Percentiles rank a stretch among this genome's conserved stretches.
Conservation (phyloP, 2,797 vertebrate genomes). For the Phrynocephalus vlangalii region DNA sequence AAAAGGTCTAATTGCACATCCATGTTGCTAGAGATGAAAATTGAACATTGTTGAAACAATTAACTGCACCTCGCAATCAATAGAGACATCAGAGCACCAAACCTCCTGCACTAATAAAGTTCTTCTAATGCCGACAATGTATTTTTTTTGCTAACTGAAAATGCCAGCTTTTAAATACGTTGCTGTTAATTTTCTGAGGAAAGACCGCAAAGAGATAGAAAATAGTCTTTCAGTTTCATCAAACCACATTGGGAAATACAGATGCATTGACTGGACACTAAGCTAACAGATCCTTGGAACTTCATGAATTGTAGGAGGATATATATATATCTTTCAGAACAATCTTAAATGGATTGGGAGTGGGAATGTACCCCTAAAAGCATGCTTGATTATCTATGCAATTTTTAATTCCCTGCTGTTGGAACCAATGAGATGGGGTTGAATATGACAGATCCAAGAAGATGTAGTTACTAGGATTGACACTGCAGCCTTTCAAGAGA, state of each 20-base stretch:
- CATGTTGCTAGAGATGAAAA: slow-evolving; percentile 31
- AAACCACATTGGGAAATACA: not conserved
- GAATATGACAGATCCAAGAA: too few species aligned
- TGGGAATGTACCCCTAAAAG: not conserved
- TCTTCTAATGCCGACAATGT: slow-evolving; percentile 48
- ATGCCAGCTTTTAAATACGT: slow-evolving; percentile 9
- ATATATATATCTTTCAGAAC: not conserved
- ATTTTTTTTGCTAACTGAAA: not conserved
- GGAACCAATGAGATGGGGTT: too few species aligned
- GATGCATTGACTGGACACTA: not conserved
- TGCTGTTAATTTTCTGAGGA: slow-evolving; percentile 8
- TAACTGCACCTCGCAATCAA: slow-evolving; percentile 48
- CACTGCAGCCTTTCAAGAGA: too few species aligned
- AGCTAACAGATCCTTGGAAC: not conserved
- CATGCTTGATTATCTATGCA: not conserved
- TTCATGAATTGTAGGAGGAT: not conserved
- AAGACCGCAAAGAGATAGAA: not conserved
- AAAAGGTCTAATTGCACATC: slow-evolving; percentile 25
- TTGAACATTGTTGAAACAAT: slow-evolving; percentile 47
- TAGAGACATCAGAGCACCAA: slow-evolving; percentile 42
- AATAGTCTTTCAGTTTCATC: not conserved
- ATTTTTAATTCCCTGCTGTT: not conserved
- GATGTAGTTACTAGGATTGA: too few species aligned
- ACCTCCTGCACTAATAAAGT: slow-evolving; percentile 33
- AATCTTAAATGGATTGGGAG: not conserved